Base-by-base conservation (phyloP, 1,140 invertebrate genomes). In the Ceratitis capitata region DNA sequence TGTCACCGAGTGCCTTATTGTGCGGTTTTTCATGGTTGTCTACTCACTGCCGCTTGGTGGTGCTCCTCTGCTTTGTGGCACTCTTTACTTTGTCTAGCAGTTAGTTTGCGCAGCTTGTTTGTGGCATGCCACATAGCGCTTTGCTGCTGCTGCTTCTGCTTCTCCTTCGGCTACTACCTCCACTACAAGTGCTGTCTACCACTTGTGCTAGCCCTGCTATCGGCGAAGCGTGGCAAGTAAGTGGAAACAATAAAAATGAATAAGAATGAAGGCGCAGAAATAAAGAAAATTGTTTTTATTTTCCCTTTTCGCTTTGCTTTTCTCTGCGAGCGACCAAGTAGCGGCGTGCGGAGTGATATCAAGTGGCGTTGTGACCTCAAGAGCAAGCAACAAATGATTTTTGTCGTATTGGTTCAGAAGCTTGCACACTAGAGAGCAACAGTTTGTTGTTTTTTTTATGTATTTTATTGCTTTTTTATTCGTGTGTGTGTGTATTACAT, bases 51-150 rank as follows among this genome's bases (percentile, higher is more conserved):
- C 14, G n/a, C n/a, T n/a, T 29, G 12, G 58, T 56, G 16, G 51
- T 56, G 5, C 35, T 35, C n/a, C 35, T n/a, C 32, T 42, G 35
- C 10, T 32, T 2, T 16, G 64, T 14, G 6, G 51, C 51, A 9
- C 19, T 23, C 51, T 2, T 56, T n/a, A 56, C n/a, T n/a, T n/a
- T 56, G 12, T 56, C 51, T 19, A 69, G 64, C 35, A 26, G 23
- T 39, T 78, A n/a, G 69, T 78, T 78, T 78, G 69, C 9, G 69
- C n/a, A n/a, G 23, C 69, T 78, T 42, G 69, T 78, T 78, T 78
- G 69, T 14, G 69, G 69, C 16, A 78, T 78, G n/a, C 64, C 64
- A 69, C 64, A 69, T 69, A 69, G 64, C n/a, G n/a, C 29, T 69
- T 78, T 78, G 35, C 26, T 78, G 23, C 39, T 14, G 26, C 35